Evolutionary conservation across 2,888 invertebrate genomes (phyloP).

Genomic region (Ariolimax columbianus): DNA sequence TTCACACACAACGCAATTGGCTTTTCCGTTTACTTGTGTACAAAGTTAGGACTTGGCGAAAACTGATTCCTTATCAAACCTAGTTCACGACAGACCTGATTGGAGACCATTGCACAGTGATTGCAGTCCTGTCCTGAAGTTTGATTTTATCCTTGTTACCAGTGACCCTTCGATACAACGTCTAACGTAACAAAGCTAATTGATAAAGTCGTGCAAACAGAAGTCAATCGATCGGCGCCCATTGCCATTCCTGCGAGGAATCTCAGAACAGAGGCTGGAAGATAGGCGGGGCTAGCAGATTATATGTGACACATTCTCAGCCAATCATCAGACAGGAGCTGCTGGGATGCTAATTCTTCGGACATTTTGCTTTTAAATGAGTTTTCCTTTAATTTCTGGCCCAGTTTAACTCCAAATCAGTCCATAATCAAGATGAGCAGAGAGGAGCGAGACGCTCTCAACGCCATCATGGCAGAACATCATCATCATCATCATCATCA

Average conservation of each 20-base stretch:
- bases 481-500: conserved; percentile 48
- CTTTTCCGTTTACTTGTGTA: too few relatives aligned
- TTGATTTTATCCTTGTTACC: neutral
- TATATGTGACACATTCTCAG: neutral
- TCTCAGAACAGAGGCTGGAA: neutral
- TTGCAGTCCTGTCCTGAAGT: neutral
- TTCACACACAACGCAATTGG: too few relatives aligned
- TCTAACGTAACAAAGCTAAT: conserved; percentile 3
- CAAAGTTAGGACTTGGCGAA: too few relatives aligned
- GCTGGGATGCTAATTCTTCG: neutral
- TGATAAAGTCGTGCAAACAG: neutral
- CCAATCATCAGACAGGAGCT: conserved; percentile 22
- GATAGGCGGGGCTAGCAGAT: conserved; percentile 28
- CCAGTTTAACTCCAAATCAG: conserved; percentile 51
- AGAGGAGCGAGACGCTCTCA: conserved; percentile 46
- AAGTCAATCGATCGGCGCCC: conserved; percentile 20
- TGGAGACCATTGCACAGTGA: neutral
- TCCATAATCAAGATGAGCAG: conserved; percentile 52
- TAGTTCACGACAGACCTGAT: too few relatives aligned
- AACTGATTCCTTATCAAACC: too few relatives aligned
- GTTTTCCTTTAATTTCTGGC: conserved; percentile 50
- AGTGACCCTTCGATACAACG: neutral
- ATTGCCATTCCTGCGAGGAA: neutral
- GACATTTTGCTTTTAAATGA: conserved; percentile 32
- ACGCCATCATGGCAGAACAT: conserved; percentile 45